These are phyloP conservation scores for Sphaerophoria taeniata DNA, from an alignment of 2,888 invertebrate genomes.

Conservation along the genomic window DNA sequence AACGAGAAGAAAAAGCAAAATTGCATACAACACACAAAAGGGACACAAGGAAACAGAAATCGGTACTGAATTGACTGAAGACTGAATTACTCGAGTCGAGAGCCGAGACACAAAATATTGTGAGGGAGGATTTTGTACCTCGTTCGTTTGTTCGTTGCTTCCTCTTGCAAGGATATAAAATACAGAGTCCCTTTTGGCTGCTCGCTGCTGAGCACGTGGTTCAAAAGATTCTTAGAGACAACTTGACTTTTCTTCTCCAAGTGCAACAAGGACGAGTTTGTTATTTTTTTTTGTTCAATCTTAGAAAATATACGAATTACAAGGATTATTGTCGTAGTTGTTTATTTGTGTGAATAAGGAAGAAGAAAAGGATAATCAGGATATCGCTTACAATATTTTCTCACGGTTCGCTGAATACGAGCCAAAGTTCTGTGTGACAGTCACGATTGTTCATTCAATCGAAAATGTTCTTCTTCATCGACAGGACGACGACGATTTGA, in stretches of 20 bases:
- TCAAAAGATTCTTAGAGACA: slow-evolving; percentile 25
- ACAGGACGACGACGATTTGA: background rate
- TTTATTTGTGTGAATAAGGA: background rate
- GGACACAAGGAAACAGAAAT: slow-evolving; percentile 27
- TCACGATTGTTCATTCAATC: slow-evolving; percentile 71
- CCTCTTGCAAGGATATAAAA: slow-evolving; percentile 1
- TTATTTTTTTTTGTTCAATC: slow-evolving; percentile 3
- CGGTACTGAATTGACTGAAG: background rate
- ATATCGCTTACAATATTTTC: slow-evolving; percentile 47
- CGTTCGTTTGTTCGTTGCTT: slow-evolving; percentile 4
- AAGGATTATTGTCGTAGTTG: slow-evolving; percentile 41
- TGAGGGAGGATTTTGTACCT: slow-evolving; percentile 22
- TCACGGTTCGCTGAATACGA: slow-evolving; percentile 50
- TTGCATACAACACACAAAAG: slow-evolving; percentile 36
- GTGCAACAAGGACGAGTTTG: slow-evolving; percentile 66
- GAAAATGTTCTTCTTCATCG: slow-evolving; percentile 51
- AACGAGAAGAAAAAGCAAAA: too few species aligned
- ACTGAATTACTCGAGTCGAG: background rate
- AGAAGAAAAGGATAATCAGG: slow-evolving; percentile 26
- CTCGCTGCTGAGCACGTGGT: slow-evolving; percentile 32
- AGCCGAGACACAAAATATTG: slow-evolving; percentile 53
- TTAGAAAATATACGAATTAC: slow-evolving; percentile 27
- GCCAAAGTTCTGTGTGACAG: slow-evolving; percentile 63
- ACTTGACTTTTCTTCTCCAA: slow-evolving; percentile 30
- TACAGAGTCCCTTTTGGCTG: slow-evolving; percentile 6